Percentiles rank a stretch among this genome's conserved stretches.
Conservation (phyloP, 2,888 invertebrate species). For the Dynastes hyllus region DNA sequence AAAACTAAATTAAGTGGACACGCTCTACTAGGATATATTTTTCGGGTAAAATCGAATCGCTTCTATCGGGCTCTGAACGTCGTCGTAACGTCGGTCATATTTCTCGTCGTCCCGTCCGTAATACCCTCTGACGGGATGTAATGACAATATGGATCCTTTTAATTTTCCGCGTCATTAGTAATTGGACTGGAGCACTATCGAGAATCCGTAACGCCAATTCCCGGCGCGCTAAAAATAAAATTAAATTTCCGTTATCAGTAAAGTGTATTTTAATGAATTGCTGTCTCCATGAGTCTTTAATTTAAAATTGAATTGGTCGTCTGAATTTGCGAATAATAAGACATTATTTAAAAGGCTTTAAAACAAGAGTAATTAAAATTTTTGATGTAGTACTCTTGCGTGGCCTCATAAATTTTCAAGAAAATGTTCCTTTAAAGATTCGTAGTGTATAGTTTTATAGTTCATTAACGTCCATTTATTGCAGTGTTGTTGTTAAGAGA, state of each 20-base stretch:
- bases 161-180: constrained; percentile 45
- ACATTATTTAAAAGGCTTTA: no score
- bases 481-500: no score
- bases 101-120: constrained; percentile 28
- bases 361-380: no score
- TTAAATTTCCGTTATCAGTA: background rate
- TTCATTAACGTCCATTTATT: no score
- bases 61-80: constrained; percentile 1
- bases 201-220: background rate
- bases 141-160: constrained; percentile 43
- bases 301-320: no score
- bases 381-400: no score
- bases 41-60: constrained; percentile 22
- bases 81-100: constrained; percentile 9
- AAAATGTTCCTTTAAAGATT: no score
- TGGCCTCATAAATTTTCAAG: no score
- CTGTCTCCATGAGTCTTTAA: background rate
- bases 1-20: constrained; percentile 31
- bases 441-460: no score
- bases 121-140: constrained; percentile 36
- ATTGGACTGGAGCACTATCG: constrained; percentile 17
- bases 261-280: constrained; percentile 9
- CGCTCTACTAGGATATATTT: background rate
- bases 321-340: no score
- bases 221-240: constrained; percentile 14